Evolutionary conservation across 2,888 invertebrate species (phyloP), one percentile per base, ranked within the genome.

Genomic region (Polydesmus complanatus): DNA sequence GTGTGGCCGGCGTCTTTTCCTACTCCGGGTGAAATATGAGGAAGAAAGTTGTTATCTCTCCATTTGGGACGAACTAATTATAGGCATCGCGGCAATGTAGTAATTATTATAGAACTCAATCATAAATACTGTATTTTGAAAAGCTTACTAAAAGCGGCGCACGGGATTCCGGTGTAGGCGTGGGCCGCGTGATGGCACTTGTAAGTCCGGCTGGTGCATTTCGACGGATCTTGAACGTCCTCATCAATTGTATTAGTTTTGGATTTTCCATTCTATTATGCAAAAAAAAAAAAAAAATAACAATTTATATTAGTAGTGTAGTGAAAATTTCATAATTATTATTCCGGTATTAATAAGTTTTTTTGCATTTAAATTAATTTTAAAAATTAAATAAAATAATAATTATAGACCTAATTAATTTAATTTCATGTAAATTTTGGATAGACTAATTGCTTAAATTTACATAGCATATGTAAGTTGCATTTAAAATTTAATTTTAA

Each of bases 111-210:
- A 14, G 21, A 27, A 3, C 19, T 14, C 50, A 11, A n/a, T 22
- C 2, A 22, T 3, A 55, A 27, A 22, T 48, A 48, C 18, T 48
- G 14, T 14, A 48, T 48, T 21, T 83, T n/a, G n/a, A n/a, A n/a
- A n/a, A n/a, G n/a, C 87, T 85, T 78, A 89, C 88, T 81, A 73
- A 88, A 89, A 50, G 88, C 88, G 49, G 88, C 87, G 73, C 88
- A 88, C 1, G 92, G 92, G 60, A 91, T 79, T 11, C 88, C 88
- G 2, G 91, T 91, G 71, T 92, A 92, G 26, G 92, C 91, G 73
- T 92, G 91, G 11, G 90, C 84, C 1, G 91, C 90, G 72, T 93
- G 92, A 71, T 86, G 84, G 75, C 93, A 93, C 66, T 90, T 80
- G 72, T 92, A 89, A 1, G 92, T 92, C 70, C 86, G 85, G 67